A percentile compares a stretch with the other conserved stretches of the same genome.
These are phyloP conservation scores for Nymphalis io DNA, from an alignment of 1,140 invertebrate species.

Conservation along the genomic window DNA sequence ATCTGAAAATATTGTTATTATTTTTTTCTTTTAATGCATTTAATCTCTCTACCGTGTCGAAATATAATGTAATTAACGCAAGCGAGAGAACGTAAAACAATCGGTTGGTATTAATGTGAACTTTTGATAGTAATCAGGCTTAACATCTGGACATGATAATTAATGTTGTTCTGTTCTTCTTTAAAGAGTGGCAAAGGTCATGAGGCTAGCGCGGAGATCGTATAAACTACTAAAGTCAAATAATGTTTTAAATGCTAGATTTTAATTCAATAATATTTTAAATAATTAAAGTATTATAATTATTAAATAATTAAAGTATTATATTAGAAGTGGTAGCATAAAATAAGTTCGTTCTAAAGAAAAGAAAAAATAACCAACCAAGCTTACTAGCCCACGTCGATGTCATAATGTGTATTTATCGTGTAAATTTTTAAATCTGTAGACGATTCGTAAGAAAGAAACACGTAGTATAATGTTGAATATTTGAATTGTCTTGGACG, in stretches of 20 bases:
- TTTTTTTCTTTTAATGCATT: no score
- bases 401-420: background rate
- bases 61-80: background rate
- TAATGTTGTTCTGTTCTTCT: background rate
- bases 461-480: constrained; percentile 5
- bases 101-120: background rate
- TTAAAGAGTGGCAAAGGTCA: background rate
- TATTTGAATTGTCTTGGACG: constrained; percentile 49
- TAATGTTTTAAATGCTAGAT: background rate
- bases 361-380: no score
- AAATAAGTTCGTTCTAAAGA: no score
- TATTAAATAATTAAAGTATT: no score
- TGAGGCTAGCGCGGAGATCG: background rate
- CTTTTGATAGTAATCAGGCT: background rate
- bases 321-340: no score
- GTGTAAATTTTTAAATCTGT: background rate
- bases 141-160: constrained; percentile 2
- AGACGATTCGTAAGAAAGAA: background rate
- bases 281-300: no score
- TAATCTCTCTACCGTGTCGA: background rate
- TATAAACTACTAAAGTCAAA: background rate
- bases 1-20: no score
- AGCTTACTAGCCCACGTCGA: background rate
- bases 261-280: no score
- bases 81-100: background rate